phyloP scores from a whole-genome alignment of 2,888 invertebrate species.

The Tinea pellionella region DNA sequence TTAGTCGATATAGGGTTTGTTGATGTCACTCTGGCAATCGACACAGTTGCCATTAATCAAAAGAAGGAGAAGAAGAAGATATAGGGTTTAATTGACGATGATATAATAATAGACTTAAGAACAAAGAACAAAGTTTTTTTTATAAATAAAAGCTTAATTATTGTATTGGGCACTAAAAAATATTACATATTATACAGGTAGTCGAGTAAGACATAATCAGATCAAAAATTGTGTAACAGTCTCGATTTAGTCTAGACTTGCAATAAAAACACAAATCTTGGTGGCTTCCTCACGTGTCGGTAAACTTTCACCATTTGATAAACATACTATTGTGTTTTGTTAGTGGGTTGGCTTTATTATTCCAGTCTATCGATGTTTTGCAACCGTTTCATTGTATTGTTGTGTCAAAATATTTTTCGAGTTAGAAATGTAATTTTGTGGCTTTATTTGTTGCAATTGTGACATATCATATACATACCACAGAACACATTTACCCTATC shows the following conservation, averaged over 20 bases:
- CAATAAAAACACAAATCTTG: conserved; percentile 17
- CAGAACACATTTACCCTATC: no score
- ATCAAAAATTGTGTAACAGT: not conserved
- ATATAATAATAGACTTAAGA: no score
- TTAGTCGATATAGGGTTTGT: no score
- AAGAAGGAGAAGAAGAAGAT: no score
- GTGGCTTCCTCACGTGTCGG: conserved; percentile 39
- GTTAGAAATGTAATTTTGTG: not conserved
- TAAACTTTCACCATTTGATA: conserved; percentile 44
- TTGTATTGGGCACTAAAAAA: no score
- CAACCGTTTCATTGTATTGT: conserved; percentile 7
- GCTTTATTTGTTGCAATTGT: no score
- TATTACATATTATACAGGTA: not conserved
- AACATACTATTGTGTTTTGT: conserved; percentile 29
- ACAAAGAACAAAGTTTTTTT: no score
- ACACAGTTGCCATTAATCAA: no score
- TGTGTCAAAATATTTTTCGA: not conserved
- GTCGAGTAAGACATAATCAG: not conserved
- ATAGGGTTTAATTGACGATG: no score
- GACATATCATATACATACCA: no score
- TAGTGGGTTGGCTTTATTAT: conserved; percentile 1
- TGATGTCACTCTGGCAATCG: no score
- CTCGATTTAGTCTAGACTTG: conserved; percentile 3
- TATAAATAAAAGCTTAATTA: no score
- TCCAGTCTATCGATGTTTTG: conserved; percentile 9